Evolutionary conservation across 2,888 invertebrate genomes (phyloP), one percentile per base, ranked within the genome.

Genomic region (Cistogaster globosa): DNA sequence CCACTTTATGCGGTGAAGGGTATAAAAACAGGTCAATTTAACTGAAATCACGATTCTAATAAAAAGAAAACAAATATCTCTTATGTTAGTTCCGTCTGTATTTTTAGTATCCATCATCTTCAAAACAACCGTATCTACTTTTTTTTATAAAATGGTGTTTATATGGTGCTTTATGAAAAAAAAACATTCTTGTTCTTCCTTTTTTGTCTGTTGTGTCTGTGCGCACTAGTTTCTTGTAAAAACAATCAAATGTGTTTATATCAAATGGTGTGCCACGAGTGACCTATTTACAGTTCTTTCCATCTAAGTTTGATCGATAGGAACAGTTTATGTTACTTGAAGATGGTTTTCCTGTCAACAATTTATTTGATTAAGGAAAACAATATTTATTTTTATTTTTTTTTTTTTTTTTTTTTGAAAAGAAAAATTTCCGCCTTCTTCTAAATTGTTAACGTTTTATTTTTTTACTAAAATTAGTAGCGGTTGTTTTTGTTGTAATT

Each of bases 51-150:
- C n/a, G n/a, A n/a, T n/a, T n/a, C n/a, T n/a, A n/a, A n/a, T n/a
- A n/a, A n/a, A n/a, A n/a, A n/a, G n/a, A n/a, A 32, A 32, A 6
- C 32, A 32, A 32, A 32, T 36, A 38, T 38, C 20, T 62, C 22
- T 85, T 77, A 84, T 86, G 86, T 88, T 86, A 87, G 87, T 86
- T 60, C 42, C 36, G 63, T 38, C 38, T 38, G 38, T 11, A 38
- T 38, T 38, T 38, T 20, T 51, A 65, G 67, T 32, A 62, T 42
- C 45, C 55, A 51, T 67, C 36, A 63, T 53, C 48, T 32, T 26
- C 48, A 18, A 6, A 42, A 12, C 36, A 57, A 14, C 48, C 57
- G 55, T 38, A 18, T 65, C 20, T 80, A 62, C 11, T 65, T 57
- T 20, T 26, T 12, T 69, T 78, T 71, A 38, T 22, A 67, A 76